These are phyloP conservation scores for Eupristina koningsbergeri DNA, from an alignment of 1,140 invertebrate genomes.

Conservation along the genomic window DNA sequence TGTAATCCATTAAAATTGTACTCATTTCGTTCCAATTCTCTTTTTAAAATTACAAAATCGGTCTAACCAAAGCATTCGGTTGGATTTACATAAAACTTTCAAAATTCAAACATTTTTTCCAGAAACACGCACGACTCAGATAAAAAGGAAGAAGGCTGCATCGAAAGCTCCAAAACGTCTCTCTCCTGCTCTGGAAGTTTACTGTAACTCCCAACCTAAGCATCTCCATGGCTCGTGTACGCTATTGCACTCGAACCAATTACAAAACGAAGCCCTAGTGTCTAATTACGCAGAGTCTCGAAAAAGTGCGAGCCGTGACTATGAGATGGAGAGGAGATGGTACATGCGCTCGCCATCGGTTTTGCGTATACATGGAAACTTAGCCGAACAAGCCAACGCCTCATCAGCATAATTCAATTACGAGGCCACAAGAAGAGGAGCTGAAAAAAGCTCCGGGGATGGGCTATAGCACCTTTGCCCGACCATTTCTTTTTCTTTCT, in stretches of 20 bases:
- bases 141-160: background rate
- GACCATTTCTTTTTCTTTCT: constrained; percentile 28
- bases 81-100: background rate
- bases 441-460: background rate
- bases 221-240: background rate
- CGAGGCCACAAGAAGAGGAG: background rate
- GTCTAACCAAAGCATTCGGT: background rate
- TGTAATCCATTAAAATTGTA: no score
- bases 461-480: no score
- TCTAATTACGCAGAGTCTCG: background rate
- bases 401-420: constrained; percentile 49
- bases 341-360: no score
- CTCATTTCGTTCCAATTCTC: no score
- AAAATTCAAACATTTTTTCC: background rate
- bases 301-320: background rate
- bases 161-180: background rate
- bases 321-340: no score
- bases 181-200: background rate
- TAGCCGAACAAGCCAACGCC: background rate
- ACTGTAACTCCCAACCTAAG: no score
- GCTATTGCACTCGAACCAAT: background rate
- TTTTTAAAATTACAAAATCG: background rate
- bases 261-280: constrained; percentile 31
- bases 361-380: background rate
- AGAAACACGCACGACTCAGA: background rate